These are phyloP conservation scores for Fratercula arctica DNA, from an alignment of 2,797 vertebrate species.

Conservation along the genomic window DNA sequence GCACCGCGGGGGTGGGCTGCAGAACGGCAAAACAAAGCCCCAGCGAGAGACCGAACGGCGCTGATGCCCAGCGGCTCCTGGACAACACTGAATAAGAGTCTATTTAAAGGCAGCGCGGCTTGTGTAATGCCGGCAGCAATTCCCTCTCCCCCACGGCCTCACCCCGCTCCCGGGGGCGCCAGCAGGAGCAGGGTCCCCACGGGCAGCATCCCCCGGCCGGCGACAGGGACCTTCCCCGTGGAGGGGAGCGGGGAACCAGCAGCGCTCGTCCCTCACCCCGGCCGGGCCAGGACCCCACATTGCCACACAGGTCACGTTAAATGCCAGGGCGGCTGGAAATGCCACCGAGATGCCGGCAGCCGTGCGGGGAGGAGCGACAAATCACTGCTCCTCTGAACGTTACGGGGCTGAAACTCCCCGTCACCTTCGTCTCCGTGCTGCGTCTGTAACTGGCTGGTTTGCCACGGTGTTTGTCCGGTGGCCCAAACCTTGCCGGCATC, in stretches of 20 bases:
- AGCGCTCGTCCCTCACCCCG: not conserved
- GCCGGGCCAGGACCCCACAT: rapidly evolving
- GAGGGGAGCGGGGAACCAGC: not conserved
- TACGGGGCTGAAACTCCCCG: rapidly evolving
- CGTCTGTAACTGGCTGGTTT: rapidly evolving
- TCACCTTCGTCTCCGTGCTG: rapidly evolving
- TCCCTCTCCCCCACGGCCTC: not conserved
- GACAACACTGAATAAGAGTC: not conserved
- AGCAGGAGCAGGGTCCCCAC: not conserved
- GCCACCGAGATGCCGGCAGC: not conserved
- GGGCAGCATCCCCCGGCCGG: rapidly evolving
- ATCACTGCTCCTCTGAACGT: not conserved
- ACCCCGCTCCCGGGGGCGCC: rapidly evolving
- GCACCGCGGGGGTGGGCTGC: not conserved
- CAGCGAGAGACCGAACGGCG: rapidly evolving
- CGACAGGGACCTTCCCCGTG: not conserved
- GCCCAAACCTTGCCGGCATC: not conserved
- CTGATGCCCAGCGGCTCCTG: not conserved
- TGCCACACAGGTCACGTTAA: not conserved
- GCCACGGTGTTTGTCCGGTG: rapidly evolving
- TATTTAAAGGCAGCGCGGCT: not conserved
- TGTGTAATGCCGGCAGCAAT: not conserved
- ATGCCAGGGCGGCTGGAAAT: not conserved
- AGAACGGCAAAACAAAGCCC: not conserved
- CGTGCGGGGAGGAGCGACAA: not conserved